Conservation (phyloP, 2,113 vertebrate genomes). For the Eolophus roseicapilla region DNA sequence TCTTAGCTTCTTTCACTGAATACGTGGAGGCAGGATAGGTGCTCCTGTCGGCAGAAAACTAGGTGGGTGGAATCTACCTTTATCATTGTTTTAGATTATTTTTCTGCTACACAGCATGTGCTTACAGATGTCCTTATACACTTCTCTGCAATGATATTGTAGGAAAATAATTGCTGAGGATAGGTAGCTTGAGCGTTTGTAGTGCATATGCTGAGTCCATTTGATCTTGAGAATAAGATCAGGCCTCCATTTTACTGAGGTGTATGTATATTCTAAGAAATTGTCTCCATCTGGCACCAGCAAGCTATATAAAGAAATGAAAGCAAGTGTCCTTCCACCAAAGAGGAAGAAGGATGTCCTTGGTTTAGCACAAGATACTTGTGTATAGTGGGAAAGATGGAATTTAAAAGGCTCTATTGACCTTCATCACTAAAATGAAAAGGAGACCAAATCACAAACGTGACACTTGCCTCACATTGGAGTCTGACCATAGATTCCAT, state of each 20-base stretch:
- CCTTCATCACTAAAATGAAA: background rate
- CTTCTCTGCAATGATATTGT: background rate
- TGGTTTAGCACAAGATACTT: background rate
- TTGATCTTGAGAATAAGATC: background rate
- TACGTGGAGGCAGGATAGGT: background rate
- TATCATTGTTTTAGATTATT: background rate
- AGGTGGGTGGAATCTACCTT: background rate
- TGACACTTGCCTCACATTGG: background rate
- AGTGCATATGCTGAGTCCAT: background rate
- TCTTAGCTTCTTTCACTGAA: background rate
- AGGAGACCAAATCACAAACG: background rate
- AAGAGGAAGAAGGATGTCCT: background rate
- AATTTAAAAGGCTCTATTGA: background rate
- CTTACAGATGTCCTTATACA: background rate
- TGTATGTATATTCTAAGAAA: background rate
- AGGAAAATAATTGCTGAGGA: background rate
- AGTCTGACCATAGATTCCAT: background rate
- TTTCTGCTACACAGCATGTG: background rate
- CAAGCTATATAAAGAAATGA: background rate
- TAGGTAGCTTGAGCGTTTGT: background rate
- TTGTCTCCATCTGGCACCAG: background rate
- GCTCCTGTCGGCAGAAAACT: background rate
- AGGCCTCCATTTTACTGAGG: background rate
- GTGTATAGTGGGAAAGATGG: background rate
- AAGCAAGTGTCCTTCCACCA: background rate